Base-by-base conservation (phyloP, 2,797 vertebrate genomes). In the Cetoscarus ocellatus region DNA sequence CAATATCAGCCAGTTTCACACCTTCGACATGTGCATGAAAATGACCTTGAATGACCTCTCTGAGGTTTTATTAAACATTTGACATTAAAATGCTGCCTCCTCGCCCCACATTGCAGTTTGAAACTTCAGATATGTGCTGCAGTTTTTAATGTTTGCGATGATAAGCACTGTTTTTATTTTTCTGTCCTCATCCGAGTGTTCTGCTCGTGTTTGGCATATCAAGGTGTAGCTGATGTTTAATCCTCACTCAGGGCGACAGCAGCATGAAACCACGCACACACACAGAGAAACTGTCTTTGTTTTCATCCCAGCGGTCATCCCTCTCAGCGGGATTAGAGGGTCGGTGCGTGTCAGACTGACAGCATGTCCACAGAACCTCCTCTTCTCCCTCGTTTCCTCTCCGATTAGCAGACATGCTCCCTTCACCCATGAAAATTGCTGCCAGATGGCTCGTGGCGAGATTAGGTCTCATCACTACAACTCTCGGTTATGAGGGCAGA, bases 371-470 rank as follows among this genome's bases (percentile, higher is more conserved):
- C 27, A 53, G 77, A 67, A 73, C 69, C 77, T 74, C 70, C 52
- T 40, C 47, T 17, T 10, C 10, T 53, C 9, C 35, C 54, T 43
- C 18, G 9, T 47, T 67, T 18, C 58, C 73, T 44, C 59, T 79
- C 86, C 88, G 88, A 89, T 88, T 88, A 88, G 76, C 61, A 73
- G 69, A 73, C 75, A 45, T 8, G 68, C 77, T 69, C 75, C 54
- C 55, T 63, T 82, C 66, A 53, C 75, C 13, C 13, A 65, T 69
- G 61, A 86, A 44, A 89, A 90, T 89, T 86, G 73, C 83, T 49
- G 82, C 73, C 91, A 91, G 89, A 86, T 89, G 90, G 88, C 86
- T 75, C 1, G 7, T 45, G 19, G 77, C 52, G 0, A 87, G 86
- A 90, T 91, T 92, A 90, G 69, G 79, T 65, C 79, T 84, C 80